Evolutionary conservation across 2,797 vertebrate genomes (phyloP), one percentile per base, ranked within the genome.

Genomic region (Ctenopoma kingsleyae): DNA sequence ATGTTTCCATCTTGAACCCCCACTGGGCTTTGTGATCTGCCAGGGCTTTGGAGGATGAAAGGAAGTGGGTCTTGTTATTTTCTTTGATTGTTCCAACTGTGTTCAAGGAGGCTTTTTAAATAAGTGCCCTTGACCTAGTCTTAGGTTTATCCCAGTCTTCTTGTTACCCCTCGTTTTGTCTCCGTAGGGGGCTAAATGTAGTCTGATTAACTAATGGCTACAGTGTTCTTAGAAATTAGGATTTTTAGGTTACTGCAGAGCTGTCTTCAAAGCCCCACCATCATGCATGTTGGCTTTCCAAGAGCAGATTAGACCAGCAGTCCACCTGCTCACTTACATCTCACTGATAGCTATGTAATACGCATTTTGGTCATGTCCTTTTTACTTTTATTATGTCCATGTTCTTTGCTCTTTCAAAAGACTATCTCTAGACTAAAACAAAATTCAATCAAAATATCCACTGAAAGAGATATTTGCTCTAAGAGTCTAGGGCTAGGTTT

Each of bases 161-260:
- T 83, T 85, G 71, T 78, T 85, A 80, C 87, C 91, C 88, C 89
- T 90, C 90, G 93, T 95, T 44, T 94, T 90, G 88, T 94, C 94
- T 94, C 93, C 68, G 65, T 81, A 91, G 94, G 93, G 91, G 88
- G 90, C 88, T 89, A 92, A 91, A 84, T 89, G 93, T 95, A 92
- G 94, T 92, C 94, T 97, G 95, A 94, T 94, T 96, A 95, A 95
- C 95, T 97, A 96, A 98, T 97, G 95, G 94, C 89, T 53, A 69
- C 91, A 86, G 76, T 90, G 91, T 92, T 95, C 95, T 97, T 80
- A 94, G 95, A 96, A 94, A 94, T 89, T 71, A 92, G 93, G 92
- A 91, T 87, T 86, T 78, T 86, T 88, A 81, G 85, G 71, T 58
- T 78, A 76, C 91, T 88, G 88, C 86, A 27, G 66, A 90, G 92